These are phyloP conservation scores for Caenorhabditis imperialis DNA, from an alignment of 2,888 invertebrate species.

Conservation along the genomic window DNA sequence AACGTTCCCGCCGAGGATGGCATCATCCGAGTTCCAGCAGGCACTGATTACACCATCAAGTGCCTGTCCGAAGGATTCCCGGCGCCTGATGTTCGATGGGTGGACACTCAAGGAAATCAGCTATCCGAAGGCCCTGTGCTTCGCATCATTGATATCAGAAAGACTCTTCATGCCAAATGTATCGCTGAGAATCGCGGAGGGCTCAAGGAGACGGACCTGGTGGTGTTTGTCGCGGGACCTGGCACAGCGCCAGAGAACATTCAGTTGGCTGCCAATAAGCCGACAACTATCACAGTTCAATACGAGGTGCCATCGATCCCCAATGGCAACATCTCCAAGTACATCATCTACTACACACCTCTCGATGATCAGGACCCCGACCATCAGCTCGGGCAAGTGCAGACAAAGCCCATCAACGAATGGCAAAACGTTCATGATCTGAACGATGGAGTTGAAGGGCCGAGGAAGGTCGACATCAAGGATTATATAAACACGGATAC, in stretches of 20 bases:
- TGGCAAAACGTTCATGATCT: conserved; percentile 73
- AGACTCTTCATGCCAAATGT: conserved; percentile 69
- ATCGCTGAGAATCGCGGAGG: conserved; percentile 76
- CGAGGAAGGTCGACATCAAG: conserved; percentile 63
- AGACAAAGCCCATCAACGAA: conserved; percentile 73
- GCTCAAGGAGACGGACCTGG: conserved; percentile 69
- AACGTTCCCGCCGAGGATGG: conserved; percentile 73
- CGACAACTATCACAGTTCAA: conserved; percentile 71
- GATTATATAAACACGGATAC: conserved; percentile 76
- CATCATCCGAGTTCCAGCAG: conserved; percentile 74
- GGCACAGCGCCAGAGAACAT: conserved; percentile 76
- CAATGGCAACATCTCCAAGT: conserved; percentile 76
- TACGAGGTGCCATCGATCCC: conserved; percentile 76
- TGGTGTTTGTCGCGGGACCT: conserved; percentile 74
- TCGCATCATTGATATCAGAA: conserved; percentile 69
- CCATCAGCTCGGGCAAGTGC: conserved; percentile 76
- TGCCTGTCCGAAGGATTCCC: conserved; percentile 75
- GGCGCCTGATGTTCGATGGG: conserved; percentile 73
- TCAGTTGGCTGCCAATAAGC: conserved; percentile 70
- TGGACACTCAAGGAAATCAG: conserved; percentile 74
- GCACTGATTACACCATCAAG: conserved; percentile 67
- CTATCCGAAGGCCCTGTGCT: conserved; percentile 70
- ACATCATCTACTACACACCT: conserved; percentile 77
- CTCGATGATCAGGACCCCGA: conserved; percentile 75
- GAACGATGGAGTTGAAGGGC: conserved; percentile 53